phyloP scores from a whole-genome alignment of 2,797 vertebrate species.

The Artibeus jamaicensis region DNA sequence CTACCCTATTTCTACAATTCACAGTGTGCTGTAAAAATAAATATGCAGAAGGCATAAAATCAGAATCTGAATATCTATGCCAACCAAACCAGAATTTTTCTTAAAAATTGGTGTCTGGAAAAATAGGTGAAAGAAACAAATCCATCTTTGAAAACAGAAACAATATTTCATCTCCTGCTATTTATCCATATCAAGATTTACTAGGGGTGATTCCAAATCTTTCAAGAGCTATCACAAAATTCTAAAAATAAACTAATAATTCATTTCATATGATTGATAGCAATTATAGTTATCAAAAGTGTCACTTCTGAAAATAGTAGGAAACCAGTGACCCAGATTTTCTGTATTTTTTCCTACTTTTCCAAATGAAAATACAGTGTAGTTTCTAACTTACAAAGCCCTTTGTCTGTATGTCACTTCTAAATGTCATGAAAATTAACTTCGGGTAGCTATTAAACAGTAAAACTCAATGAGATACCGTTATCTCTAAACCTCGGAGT shows the following conservation, averaged over 20 bases:
- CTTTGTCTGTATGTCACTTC: neutral
- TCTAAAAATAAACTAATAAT: slow-evolving; percentile 3
- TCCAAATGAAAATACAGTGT: neutral
- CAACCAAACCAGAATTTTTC: slow-evolving; percentile 46
- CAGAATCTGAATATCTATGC: slow-evolving; percentile 53
- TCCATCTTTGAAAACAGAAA: slow-evolving; percentile 35
- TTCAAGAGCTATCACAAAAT: neutral
- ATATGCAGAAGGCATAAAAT: slow-evolving; percentile 67
- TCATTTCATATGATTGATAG: neutral
- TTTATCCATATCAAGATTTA: neutral
- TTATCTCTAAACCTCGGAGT: neutral
- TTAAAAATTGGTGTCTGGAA: slow-evolving; percentile 44
- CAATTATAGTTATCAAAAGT: neutral
- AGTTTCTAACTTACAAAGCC: neutral
- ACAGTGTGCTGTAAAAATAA: slow-evolving; percentile 67
- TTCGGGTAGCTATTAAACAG: neutral
- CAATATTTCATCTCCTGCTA: slow-evolving; percentile 7
- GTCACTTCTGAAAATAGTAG: neutral
- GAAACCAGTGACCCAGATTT: slow-evolving; percentile 32
- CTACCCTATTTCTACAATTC: slow-evolving; percentile 63
- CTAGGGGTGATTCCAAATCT: neutral
- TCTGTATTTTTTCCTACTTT: neutral
- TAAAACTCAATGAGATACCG: neutral
- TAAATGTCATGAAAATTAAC: slow-evolving; percentile 7
- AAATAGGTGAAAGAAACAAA: slow-evolving; percentile 36